Evolutionary conservation across 2,113 vertebrate species (phyloP).

Genomic region (Pyrgilauda ruficollis): DNA sequence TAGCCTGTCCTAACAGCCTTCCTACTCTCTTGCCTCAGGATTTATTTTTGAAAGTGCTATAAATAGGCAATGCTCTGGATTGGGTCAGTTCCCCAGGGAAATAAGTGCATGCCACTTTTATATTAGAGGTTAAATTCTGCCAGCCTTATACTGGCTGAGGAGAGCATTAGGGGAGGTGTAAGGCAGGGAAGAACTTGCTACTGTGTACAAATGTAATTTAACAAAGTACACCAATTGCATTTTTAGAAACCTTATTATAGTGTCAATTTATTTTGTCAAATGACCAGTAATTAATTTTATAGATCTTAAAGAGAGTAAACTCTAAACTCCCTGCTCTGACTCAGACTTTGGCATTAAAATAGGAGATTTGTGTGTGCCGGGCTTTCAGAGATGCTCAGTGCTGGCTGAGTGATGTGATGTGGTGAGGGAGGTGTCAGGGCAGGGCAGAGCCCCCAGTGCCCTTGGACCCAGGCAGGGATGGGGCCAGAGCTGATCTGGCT

Average conservation of each 20-base stretch:
- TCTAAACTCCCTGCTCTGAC: background rate
- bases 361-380: fast-evolving
- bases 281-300: background rate
- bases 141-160: background rate
- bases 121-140: background rate
- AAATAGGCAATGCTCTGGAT: background rate
- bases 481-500: background rate
- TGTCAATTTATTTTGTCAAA: background rate
- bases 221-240: background rate
- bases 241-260: background rate
- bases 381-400: background rate
- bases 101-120: background rate
- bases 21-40: background rate
- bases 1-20: background rate
- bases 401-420: background rate
- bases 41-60: constrained; percentile 19
- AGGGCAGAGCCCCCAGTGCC: background rate
- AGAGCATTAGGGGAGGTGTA: background rate
- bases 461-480: fast-evolving
- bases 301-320: background rate
- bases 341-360: background rate
- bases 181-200: background rate
- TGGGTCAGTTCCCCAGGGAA: background rate
- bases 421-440: background rate
- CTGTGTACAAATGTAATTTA: background rate